Conservation (phyloP, 2,797 vertebrate species). For the Urosaurus nigricauda region DNA sequence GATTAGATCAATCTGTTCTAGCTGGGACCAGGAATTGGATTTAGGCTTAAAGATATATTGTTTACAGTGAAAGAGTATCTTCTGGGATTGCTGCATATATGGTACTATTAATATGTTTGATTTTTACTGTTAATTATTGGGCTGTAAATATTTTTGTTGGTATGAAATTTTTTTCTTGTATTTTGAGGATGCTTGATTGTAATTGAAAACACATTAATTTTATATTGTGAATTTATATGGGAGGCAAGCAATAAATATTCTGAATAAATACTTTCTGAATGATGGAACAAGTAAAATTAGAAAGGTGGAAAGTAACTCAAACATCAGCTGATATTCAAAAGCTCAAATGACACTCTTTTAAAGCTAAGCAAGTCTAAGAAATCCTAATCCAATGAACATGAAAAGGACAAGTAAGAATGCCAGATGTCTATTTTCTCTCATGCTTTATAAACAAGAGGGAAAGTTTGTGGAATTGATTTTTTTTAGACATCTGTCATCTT, state of each 20-base stretch:
- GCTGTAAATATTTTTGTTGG: neutral
- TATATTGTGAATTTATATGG: neutral
- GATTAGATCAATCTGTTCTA: no score
- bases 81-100: neutral
- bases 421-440: constrained; percentile 15
- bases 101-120: no score
- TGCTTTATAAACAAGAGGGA: neutral
- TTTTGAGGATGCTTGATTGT: neutral
- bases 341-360: neutral
- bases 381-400: constrained; percentile 29
- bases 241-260: neutral
- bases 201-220: neutral
- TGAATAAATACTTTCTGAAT: constrained; percentile 1
- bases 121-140: neutral
- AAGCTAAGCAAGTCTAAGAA: constrained; percentile 19
- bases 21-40: no score
- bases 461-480: neutral
- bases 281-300: constrained; percentile 1
- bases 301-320: constrained; percentile 1
- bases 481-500: neutral
- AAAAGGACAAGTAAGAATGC: constrained; percentile 9
- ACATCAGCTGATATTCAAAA: constrained; percentile 13
- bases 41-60: no score
- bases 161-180: neutral
- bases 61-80: neutral